Percentiles rank a stretch among this genome's conserved stretches.
These are phyloP conservation scores for Limosa lapponica DNA, from an alignment of 2,797 vertebrate genomes.

Conservation along the genomic window DNA sequence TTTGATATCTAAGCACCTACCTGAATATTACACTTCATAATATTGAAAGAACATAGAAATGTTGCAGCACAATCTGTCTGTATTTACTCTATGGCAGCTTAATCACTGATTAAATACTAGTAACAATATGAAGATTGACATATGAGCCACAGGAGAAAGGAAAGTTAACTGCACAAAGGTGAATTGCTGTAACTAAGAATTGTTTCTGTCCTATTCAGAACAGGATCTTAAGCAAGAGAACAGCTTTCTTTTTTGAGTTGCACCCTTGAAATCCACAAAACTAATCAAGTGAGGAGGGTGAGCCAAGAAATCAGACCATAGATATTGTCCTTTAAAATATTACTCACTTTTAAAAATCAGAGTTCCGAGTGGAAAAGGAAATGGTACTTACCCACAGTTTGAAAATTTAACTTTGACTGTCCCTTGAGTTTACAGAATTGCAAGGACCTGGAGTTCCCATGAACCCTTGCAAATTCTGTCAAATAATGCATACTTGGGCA, in stretches of 20 bases:
- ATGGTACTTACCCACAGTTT: neutral
- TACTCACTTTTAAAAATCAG: neutral
- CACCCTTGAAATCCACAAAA: neutral
- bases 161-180: conserved; percentile 6
- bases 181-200: conserved; percentile 2
- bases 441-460: neutral
- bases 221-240: neutral
- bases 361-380: conserved; percentile 13
- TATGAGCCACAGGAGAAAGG: conserved; percentile 13
- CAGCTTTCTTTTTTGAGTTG: neutral
- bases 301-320: neutral
- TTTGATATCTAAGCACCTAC: conserved; percentile 60
- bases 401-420: neutral
- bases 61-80: conserved; percentile 35
- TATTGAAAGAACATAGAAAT: conserved; percentile 47
- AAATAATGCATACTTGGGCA: neutral
- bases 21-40: conserved; percentile 54
- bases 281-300: neutral
- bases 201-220: neutral
- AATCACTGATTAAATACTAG: conserved; percentile 46
- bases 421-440: neutral
- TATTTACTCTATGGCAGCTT: conserved; percentile 52
- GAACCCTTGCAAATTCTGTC: neutral
- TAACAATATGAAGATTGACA: conserved; percentile 29
- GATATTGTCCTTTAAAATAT: neutral